Evolutionary conservation across 2,888 invertebrate species (phyloP), one percentile per base, ranked within the genome.

Genomic region (Epirrhoe tristata): DNA sequence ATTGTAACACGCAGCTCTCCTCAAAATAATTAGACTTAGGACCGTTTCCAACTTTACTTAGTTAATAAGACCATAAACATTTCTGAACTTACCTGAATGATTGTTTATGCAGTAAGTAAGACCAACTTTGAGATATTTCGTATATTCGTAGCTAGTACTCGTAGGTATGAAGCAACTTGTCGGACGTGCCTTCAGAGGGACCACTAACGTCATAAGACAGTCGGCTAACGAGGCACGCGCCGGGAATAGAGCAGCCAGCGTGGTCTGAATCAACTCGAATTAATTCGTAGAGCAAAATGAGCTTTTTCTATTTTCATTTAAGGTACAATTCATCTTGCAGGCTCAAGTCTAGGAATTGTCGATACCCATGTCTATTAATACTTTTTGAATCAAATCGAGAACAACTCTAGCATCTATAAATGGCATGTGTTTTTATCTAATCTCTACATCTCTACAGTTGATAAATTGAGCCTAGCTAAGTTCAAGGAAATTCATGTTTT

Each of bases 141-240:
- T 46, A 10, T 46, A 43, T 24, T n/a, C n/a, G 6, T 51, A 46
- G 62, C 66, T 72, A 12, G 39, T 70, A 61, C 50, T 75, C 46
- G 16, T 16, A 43, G 39, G 73, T 80, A 70, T 73, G 55, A 68
- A 69, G 71, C 53, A 73, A 70, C 56, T 69, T n/a, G 36, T 58
- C 63, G 70, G 73, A 78, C 77, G 77, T 79, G 77, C 73, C 71
- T 70, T 69, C 70, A 69, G 75, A 73, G 80, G 78, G 79, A 81
- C 82, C 85, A 80, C 85, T 89, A 87, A 89, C 86, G 86, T 86
- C 85, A 86, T 89, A 88, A 89, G 88, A 83, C 88, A 82, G 81
- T 63, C 71, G 76, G 72, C 84, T 89, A 88, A 89, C 86, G 84
- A 88, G 83, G 77, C 76, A 80, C 83, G 81, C 79, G 78, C 75